Evolutionary conservation across 92 coral and sea anemone genomes (phyloP), one percentile per base, ranked within the genome.

Genomic region (Actinostola sp.): DNA sequence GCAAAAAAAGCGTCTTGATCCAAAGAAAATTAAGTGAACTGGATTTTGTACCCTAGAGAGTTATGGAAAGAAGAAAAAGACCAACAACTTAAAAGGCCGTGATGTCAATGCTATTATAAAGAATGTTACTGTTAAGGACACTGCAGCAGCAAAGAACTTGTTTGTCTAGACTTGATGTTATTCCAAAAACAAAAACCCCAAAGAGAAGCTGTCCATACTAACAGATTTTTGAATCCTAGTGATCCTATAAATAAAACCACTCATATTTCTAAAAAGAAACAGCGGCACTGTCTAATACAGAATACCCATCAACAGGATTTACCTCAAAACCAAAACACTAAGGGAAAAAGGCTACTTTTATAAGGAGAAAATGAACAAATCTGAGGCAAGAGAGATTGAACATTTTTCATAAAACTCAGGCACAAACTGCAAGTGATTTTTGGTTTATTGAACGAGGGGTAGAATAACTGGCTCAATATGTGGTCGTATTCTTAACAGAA

Each of bases 361-460:
- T n/a, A n/a, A n/a, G n/a, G 31, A 52, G 33, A 70, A 29, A 52
- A 26, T 33, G 20, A 70, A 70, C 30, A 21, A 33, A 31, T 51
- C 59, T 54, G 63, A 70, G n/a, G 52, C 39, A 56, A 71, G 36
- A 71, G 53, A 34, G 77, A 55, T 36, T 39, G 49, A 66, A 71
- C 39, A 19, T 71, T 24, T 75, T 75, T 64, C 48, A 36, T 35
- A 64, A 75, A 52, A 64, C 72, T 21, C 58, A 51, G 51, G 61
- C n/a, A 17, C 72, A 64, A 65, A 54, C 72, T 49, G 65, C 62
- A 9, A 59, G 80, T 68, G 43, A 68, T 13, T 35, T 75, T 43
- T 75, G 72, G 80, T 75, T 75, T 21, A 59, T 62, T 50, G 81
- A 75, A 43, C 62, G 72, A 75, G 61, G 19, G 72, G 64, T 32